Evolutionary conservation across 2,797 vertebrate genomes (phyloP).

Genomic region (Miichthys miiuy): DNA sequence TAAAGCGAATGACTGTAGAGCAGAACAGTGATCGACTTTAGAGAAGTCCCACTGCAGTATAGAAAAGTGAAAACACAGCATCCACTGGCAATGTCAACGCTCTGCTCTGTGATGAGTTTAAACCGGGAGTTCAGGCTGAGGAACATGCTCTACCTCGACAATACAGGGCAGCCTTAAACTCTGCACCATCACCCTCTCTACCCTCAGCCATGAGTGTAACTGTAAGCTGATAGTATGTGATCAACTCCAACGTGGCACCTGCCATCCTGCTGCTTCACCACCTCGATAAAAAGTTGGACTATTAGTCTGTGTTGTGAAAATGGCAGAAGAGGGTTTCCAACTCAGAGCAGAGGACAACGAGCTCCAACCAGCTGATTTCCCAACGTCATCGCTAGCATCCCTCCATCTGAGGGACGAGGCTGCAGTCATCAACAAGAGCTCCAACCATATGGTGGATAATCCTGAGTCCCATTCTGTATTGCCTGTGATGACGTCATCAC

Average conservation of each 20-base stretch:
- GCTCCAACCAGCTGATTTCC: slow-evolving; percentile 83
- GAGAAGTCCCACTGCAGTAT: slow-evolving; percentile 10
- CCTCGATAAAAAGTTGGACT: slow-evolving; percentile 58
- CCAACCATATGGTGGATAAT: slow-evolving; percentile 87
- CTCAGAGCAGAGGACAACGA: slow-evolving; percentile 82
- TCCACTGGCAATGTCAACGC: slow-evolving; percentile 58
- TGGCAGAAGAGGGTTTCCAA: slow-evolving; percentile 85
- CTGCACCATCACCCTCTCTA: slow-evolving; percentile 38
- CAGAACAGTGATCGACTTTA: slow-evolving; percentile 20
- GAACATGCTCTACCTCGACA: slow-evolving; percentile 61
- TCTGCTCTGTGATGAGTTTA: slow-evolving; percentile 49
- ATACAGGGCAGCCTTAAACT: slow-evolving; percentile 74
- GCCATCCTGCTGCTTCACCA: slow-evolving; percentile 59
- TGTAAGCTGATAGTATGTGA: slow-evolving; percentile 78
- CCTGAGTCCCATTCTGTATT: slow-evolving; percentile 85
- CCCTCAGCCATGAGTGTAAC: slow-evolving; percentile 68
- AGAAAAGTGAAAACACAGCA: slow-evolving; percentile 21
- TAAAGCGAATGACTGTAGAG: slow-evolving; percentile 22
- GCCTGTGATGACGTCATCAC: slow-evolving; percentile 82
- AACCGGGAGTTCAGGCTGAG: slow-evolving; percentile 36
- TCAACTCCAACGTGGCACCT: slow-evolving; percentile 50
- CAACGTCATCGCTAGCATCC: slow-evolving; percentile 86
- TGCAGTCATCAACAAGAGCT: slow-evolving; percentile 84
- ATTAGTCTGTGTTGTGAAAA: slow-evolving; percentile 63
- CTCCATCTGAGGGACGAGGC: slow-evolving; percentile 88